phyloP scores from a whole-genome alignment of 2,888 invertebrate species.

The Mermis nigrescens region DNA sequence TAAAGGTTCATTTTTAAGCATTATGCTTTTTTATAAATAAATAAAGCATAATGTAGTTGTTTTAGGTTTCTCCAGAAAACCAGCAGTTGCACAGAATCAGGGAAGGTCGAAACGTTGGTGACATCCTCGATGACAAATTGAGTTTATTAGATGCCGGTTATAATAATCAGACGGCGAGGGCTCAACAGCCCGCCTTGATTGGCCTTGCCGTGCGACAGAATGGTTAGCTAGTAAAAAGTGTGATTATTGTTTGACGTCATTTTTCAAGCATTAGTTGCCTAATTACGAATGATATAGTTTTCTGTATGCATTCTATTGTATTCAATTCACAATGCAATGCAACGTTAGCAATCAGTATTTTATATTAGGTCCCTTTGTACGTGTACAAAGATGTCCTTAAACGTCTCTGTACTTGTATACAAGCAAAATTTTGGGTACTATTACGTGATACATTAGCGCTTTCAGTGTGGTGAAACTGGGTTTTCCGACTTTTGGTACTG shows the following conservation, averaged over 20 bases:
- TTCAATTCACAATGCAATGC: neutral
- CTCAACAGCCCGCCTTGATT: slow-evolving; percentile 79
- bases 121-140: slow-evolving; percentile 32
- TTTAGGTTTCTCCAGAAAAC: slow-evolving; percentile 49
- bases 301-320: neutral
- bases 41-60: neutral
- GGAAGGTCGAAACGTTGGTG: slow-evolving; percentile 12
- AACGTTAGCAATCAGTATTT: no score
- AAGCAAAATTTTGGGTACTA: no score
- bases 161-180: slow-evolving; percentile 69
- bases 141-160: slow-evolving; percentile 69
- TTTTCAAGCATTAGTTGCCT: neutral
- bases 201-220: slow-evolving; percentile 61
- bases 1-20: slow-evolving; percentile 20
- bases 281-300: no score
- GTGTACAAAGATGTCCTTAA: no score
- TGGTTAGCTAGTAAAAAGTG: no score
- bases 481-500: no score
- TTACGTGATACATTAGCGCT: no score
- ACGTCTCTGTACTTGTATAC: no score
- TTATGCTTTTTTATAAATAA: neutral
- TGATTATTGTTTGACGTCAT: neutral
- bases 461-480: no score
- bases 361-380: no score
- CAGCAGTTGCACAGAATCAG: slow-evolving; percentile 59